Conservation (phyloP, 1,140 invertebrate species). For the Sinella curviseta region DNA sequence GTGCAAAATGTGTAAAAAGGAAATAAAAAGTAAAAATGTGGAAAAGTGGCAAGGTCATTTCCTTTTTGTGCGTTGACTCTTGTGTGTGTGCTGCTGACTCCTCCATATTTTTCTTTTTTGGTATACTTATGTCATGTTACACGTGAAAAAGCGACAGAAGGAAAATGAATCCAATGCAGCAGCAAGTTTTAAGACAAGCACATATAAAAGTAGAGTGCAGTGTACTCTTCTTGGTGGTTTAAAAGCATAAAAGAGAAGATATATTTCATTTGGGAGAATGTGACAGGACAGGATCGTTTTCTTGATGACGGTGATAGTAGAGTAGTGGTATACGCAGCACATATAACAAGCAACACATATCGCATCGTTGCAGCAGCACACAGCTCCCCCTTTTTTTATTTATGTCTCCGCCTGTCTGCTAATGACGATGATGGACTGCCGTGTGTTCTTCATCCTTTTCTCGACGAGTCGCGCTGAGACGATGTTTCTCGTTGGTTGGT, state of each 20-base stretch:
- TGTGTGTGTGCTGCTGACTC: too few relatives aligned
- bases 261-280: conserved; percentile 25
- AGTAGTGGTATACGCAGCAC: background rate
- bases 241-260: background rate
- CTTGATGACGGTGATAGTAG: background rate
- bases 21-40: too few relatives aligned
- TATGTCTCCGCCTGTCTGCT: conserved; percentile 26
- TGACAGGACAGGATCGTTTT: conserved; percentile 25
- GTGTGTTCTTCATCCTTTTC: background rate
- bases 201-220: too few relatives aligned
- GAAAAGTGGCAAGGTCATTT: conserved; percentile 17
- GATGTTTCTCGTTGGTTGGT: background rate
- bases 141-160: too few relatives aligned
- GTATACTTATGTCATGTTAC: background rate
- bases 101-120: background rate
- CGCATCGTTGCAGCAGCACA: background rate
- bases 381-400: conserved; percentile 17
- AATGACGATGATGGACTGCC: conserved; percentile 22
- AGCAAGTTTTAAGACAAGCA: too few relatives aligned
- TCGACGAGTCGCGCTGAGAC: background rate
- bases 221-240: background rate
- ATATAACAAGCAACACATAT: background rate
- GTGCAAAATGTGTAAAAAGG: too few relatives aligned
- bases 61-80: too few relatives aligned
- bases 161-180: too few relatives aligned